A percentile compares a stretch with the other conserved stretches of the same genome.
These are phyloP conservation scores for Thalassoma bifasciatum DNA, from an alignment of 2,113 vertebrate genomes.

Conservation along the genomic window DNA sequence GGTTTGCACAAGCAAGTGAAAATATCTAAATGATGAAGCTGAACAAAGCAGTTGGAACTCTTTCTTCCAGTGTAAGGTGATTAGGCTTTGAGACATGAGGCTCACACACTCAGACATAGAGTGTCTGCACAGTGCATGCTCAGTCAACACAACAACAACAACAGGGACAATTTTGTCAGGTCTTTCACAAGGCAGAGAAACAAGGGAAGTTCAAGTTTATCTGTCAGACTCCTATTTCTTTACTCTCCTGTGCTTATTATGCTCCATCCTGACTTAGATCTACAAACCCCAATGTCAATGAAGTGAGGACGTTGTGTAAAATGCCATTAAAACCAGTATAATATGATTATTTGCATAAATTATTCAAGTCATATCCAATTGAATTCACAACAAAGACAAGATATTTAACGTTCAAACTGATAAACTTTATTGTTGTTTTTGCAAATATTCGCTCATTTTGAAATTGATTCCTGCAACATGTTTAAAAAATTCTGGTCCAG, in stretches of 20 bases:
- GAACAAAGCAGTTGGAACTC: slow-evolving; percentile 11
- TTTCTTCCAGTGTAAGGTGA: slow-evolving; percentile 48
- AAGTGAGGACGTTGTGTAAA: too few relatives aligned
- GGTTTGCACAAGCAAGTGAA: slow-evolving; percentile 6
- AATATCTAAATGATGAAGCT: slow-evolving; percentile 26
- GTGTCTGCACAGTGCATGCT: background rate
- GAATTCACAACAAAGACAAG: too few relatives aligned
- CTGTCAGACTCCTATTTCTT: slow-evolving; percentile 5
- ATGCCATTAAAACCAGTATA: too few relatives aligned
- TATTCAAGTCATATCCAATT: too few relatives aligned
- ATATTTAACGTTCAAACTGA: too few relatives aligned
- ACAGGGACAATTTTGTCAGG: background rate
- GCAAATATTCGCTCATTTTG: too few relatives aligned
- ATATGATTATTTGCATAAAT: too few relatives aligned
- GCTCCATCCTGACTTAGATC: background rate
- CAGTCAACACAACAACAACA: slow-evolving; percentile 6
- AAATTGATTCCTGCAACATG: too few relatives aligned
- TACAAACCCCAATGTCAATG: too few relatives aligned
- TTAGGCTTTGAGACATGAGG: slow-evolving; percentile 53
- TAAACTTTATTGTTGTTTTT: too few relatives aligned
- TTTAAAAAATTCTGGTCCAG: too few relatives aligned
- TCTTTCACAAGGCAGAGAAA: background rate
- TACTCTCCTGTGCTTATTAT: slow-evolving; percentile 27
- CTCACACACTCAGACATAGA: slow-evolving; percentile 24
- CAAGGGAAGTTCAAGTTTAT: background rate